These are phyloP conservation scores for Anthrax anthrax DNA, from an alignment of 2,888 invertebrate species.

Conservation along the genomic window DNA sequence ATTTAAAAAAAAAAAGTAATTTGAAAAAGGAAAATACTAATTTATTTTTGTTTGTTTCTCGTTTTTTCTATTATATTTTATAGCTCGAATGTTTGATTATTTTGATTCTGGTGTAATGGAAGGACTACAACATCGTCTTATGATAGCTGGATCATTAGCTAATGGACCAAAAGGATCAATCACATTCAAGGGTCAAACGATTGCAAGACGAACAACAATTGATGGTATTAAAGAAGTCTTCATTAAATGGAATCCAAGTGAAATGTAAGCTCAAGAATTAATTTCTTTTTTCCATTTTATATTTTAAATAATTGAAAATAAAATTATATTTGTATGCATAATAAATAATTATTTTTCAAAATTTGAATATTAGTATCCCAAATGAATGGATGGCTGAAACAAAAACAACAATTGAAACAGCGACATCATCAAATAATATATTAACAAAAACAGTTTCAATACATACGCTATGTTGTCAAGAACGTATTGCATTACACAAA, in stretches of 20 bases:
- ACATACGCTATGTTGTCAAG: conserved; percentile 9
- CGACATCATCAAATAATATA: conserved; percentile 40
- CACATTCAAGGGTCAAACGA: conserved; percentile 52
- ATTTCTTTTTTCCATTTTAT: no score
- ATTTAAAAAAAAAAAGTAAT: no score
- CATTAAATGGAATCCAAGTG: conserved; percentile 67
- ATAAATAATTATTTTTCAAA: not conserved
- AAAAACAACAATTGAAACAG: no score
- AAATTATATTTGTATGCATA: no score
- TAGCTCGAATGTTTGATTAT: conserved; percentile 88
- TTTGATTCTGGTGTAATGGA: conserved; percentile 90
- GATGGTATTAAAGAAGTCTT: conserved; percentile 57
- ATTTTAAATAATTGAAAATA: no score
- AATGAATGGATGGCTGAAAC: conserved; percentile 72
- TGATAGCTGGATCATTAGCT: conserved; percentile 47
- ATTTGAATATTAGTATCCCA: conserved; percentile 47
- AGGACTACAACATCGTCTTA: conserved; percentile 68
- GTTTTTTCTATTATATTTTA: no score
- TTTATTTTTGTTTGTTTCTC: no score
- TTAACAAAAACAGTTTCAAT: conserved; percentile 47
- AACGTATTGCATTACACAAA: conserved; percentile 11
- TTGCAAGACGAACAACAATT: conserved; percentile 49
- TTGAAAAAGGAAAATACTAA: no score
- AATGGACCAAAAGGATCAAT: conserved; percentile 52
- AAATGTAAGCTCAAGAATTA: conserved; percentile 68